A percentile compares a stretch with the other conserved stretches of the same genome.
phyloP scores from a whole-genome alignment of 2,113 vertebrate species.

The Peromyscus leucopus region DNA sequence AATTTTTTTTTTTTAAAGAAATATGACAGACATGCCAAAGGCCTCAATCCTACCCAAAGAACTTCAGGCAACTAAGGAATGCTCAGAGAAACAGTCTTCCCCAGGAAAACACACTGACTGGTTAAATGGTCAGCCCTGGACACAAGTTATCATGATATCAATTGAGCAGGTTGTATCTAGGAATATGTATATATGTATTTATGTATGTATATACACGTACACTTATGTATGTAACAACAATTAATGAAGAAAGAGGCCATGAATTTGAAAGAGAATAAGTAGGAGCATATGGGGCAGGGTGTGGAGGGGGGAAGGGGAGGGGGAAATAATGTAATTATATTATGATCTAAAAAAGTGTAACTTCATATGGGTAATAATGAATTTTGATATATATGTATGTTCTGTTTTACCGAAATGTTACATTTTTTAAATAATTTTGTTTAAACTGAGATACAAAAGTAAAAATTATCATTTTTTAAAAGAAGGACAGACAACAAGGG shows the following conservation, averaged over 20 bases:
- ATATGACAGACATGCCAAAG: background rate
- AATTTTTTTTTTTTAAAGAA: no score
- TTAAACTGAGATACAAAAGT: background rate
- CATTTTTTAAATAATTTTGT: background rate
- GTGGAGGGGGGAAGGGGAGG: accelerated
- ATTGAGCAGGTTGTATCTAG: background rate
- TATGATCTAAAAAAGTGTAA: background rate
- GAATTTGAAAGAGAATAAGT: background rate
- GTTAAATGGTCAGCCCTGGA: background rate
- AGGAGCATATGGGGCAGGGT: background rate
- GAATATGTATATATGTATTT: background rate
- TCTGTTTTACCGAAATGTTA: background rate
- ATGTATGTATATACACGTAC: no score
- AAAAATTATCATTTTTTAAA: background rate
- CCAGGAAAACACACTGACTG: no score
- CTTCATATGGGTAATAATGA: background rate
- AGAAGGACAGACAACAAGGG: accelerated
- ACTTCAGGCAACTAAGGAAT: background rate
- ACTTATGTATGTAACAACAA: background rate
- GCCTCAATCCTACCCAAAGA: background rate
- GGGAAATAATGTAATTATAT: background rate
- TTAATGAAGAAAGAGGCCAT: background rate
- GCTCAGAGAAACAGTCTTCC: background rate
- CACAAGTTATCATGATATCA: background rate
- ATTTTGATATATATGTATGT: background rate